Evolutionary conservation across 1,140 invertebrate species (phyloP).

Genomic region (Trichoplusia ni): DNA sequence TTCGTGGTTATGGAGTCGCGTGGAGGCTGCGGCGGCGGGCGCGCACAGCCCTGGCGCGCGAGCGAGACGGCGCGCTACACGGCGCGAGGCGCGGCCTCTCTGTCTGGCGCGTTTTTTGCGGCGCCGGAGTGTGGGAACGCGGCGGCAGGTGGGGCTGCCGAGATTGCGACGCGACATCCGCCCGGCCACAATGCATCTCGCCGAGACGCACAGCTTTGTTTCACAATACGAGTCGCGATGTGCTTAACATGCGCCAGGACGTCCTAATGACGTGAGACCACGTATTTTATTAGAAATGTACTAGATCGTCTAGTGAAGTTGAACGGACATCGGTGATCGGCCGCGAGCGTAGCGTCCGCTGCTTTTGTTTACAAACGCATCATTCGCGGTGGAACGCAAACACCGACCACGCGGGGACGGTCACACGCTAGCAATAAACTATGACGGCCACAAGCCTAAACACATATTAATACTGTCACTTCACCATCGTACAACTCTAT

Average conservation of each 20-base stretch:
- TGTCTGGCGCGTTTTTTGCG: conserved; percentile 76
- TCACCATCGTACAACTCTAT: not conserved
- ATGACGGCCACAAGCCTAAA: conserved; percentile 33
- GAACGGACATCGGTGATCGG: conserved; percentile 45
- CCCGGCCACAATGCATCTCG: conserved; percentile 78
- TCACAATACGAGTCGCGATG: conserved; percentile 70
- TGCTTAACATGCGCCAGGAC: conserved; percentile 72
- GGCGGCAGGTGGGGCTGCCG: conserved; percentile 78
- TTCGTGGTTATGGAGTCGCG: conserved; percentile 61
- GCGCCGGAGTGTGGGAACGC: conserved; percentile 80
- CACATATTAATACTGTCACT: not conserved
- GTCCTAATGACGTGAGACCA: conserved; percentile 48
- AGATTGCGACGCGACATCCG: conserved; percentile 80
- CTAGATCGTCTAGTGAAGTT: conserved; percentile 31
- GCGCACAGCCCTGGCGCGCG: conserved; percentile 60
- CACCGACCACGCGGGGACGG: conserved; percentile 52
- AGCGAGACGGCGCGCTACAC: conserved; percentile 58
- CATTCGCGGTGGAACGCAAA: conserved; percentile 54
- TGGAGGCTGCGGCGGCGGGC: conserved; percentile 39
- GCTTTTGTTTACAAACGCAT: conserved; percentile 69
- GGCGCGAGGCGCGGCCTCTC: conserved; percentile 46
- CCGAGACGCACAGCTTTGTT: conserved; percentile 71
- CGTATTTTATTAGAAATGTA: conserved; percentile 28
- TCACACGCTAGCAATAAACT: conserved; percentile 45
- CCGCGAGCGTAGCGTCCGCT: conserved; percentile 46